A percentile compares a stretch with the other conserved stretches of the same genome.
These are phyloP conservation scores for Mythimna pallens DNA, from an alignment of 2,888 invertebrate genomes.

Conservation along the genomic window DNA sequence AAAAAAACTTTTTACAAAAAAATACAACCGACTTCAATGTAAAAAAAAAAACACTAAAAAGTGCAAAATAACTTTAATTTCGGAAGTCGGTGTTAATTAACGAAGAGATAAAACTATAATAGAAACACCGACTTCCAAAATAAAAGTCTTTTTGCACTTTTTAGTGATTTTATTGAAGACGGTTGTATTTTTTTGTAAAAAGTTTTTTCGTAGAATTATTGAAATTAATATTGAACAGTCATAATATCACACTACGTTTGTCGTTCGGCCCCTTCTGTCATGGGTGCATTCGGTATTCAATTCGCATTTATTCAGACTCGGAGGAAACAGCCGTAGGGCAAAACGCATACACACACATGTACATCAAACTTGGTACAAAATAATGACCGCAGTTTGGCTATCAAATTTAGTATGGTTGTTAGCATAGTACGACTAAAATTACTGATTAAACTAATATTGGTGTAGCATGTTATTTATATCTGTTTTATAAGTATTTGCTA, in stretches of 20 bases:
- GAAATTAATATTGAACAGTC: neutral
- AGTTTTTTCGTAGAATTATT: neutral
- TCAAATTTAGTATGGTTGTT: neutral
- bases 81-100: too few relatives aligned
- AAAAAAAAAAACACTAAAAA: too few relatives aligned
- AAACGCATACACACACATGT: neutral
- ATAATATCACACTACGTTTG: neutral
- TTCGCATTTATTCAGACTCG: constrained; percentile 14
- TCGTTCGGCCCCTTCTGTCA: neutral
- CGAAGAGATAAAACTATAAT: too few relatives aligned
- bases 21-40: too few relatives aligned
- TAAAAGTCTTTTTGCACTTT: too few relatives aligned
- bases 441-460: neutral
- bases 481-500: too few relatives aligned
- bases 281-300: constrained; percentile 15
- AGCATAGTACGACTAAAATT: neutral
- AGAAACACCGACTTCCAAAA: too few relatives aligned
- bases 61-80: too few relatives aligned
- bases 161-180: too few relatives aligned
- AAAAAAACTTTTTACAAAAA: too few relatives aligned
- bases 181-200: too few relatives aligned
- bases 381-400: neutral
- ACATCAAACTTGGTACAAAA: neutral
- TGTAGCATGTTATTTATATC: neutral
- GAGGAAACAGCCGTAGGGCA: constrained; percentile 14